Percentiles rank a stretch among this genome's conserved stretches.
Evolutionary conservation across 2,888 invertebrate species (phyloP).

Genomic region (Leptarthrus brevirostris): DNA sequence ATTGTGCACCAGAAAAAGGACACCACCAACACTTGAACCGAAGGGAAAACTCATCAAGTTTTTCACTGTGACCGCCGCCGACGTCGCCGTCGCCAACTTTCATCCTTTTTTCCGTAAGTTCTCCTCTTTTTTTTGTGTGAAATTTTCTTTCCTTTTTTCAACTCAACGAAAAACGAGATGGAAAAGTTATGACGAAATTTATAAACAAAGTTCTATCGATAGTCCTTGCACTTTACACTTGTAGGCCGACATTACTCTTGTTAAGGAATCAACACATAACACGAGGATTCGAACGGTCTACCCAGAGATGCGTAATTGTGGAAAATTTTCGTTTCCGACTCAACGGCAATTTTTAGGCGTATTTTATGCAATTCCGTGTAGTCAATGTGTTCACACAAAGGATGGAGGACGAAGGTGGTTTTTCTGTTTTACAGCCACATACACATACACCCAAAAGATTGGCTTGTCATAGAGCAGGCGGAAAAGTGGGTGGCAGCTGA

Average conservation of each 20-base stretch:
- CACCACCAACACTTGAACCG: constrained; percentile 9
- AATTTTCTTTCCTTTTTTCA: background rate
- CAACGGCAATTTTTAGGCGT: constrained; percentile 37
- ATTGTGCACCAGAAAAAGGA: constrained; percentile 35
- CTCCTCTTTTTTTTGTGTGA: background rate
- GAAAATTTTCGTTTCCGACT: constrained; percentile 1
- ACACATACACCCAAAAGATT: background rate
- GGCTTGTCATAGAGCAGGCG: background rate
- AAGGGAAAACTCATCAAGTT: constrained; percentile 14
- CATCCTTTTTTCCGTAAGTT: background rate
- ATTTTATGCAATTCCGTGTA: constrained; percentile 14
- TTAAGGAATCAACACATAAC: background rate
- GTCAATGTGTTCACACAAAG: constrained; percentile 1
- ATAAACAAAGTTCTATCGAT: background rate
- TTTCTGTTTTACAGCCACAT: background rate
- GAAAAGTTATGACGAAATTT: constrained; percentile 34
- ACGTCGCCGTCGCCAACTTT: no score
- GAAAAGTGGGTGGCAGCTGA: background rate
- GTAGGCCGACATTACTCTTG: background rate
- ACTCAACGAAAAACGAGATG: background rate
- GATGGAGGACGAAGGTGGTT: background rate
- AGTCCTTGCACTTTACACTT: background rate
- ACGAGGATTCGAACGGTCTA: background rate
- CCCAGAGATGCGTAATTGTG: background rate
- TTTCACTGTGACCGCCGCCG: constrained; percentile 4